A percentile compares a stretch with the other conserved stretches of the same genome.
Conservation (phyloP, 2,888 invertebrate species). For the Teinopalpus imperialis region DNA sequence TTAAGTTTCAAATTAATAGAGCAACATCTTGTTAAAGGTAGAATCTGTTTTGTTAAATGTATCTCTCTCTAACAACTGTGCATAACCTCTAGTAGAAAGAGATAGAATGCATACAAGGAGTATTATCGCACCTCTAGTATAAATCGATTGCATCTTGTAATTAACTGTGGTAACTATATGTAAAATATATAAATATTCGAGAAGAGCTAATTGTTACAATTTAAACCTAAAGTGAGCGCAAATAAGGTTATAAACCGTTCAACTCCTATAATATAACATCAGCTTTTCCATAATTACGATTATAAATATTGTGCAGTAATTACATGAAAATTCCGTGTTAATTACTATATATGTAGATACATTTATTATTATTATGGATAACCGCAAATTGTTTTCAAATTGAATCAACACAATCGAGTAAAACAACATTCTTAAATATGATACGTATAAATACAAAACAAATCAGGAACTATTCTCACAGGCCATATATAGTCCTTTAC, state of each 20-base stretch:
- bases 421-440: constrained; percentile 23
- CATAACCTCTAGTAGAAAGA: background rate
- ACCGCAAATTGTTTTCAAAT: constrained; percentile 7
- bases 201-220: constrained; percentile 7
- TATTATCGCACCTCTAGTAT: constrained; percentile 8
- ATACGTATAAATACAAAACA: constrained; percentile 24
- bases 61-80: background rate
- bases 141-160: background rate
- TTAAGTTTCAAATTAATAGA: too few species aligned
- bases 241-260: constrained; percentile 27
- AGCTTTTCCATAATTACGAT: constrained; percentile 54
- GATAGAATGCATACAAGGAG: constrained; percentile 1
- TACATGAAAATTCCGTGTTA: constrained; percentile 47
- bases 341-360: constrained; percentile 28
- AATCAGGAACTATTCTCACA: constrained; percentile 27
- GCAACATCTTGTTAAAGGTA: too few species aligned
- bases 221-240: constrained; percentile 10
- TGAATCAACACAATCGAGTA: constrained; percentile 7
- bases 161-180: constrained; percentile 16
- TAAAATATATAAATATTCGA: constrained; percentile 11
- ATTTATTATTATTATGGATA: constrained; percentile 24
- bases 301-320: constrained; percentile 74
- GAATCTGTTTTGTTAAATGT: background rate
- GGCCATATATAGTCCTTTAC: constrained; percentile 21
- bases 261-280: constrained; percentile 49